Base-by-base conservation (phyloP, 2,888 invertebrate species). In the Tinea pellionella region DNA sequence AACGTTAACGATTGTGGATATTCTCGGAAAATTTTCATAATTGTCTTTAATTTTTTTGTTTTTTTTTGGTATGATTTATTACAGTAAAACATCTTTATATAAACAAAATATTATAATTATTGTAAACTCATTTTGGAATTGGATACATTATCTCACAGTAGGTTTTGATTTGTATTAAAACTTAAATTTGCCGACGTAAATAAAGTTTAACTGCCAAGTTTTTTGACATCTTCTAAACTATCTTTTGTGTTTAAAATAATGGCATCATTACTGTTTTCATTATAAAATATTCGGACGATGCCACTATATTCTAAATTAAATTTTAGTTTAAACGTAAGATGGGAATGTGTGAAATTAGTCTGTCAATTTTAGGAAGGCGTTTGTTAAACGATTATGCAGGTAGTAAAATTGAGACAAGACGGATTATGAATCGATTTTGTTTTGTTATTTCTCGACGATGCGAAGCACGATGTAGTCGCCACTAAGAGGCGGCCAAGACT, bases 361-460 rank as follows among this genome's bases (percentile, higher is more conserved):
- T 13, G 53, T 53, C 53, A 53, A 53, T 53, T 53, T 53, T 24
- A 53, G 53, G 53, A 53, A 53, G 51, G 53, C 24, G 16, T 51
- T 43, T 30, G 6, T n/a, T 16, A 15, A 15, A 47, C 47, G 47
- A 42, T 9, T 37, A 9, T 6, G 47, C 47, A 47, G 47, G 47
- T 47, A 47, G 41, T n/a, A 24, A 41, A 41, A 41, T 47, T 13
- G 47, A 15, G 47, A 37, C 37, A 47, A 47, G 15, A 47, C 9
- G 47, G 47, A 47, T 47, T 47, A 4, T n/a, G 16, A 47, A 16
- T 37, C 37, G 37, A 37, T 47, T 47, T 47, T 16, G 15, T 16
- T 47, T 47, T 47, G 13, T 16, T 47, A n/a, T 47, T 47, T 47
- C 8, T n/a, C n/a, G 47, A 47, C 4, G 47, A 47, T 37, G 37